Evolutionary conservation across 2,888 invertebrate species (phyloP).

Genomic region (Zaprionus obscuricornis): DNA sequence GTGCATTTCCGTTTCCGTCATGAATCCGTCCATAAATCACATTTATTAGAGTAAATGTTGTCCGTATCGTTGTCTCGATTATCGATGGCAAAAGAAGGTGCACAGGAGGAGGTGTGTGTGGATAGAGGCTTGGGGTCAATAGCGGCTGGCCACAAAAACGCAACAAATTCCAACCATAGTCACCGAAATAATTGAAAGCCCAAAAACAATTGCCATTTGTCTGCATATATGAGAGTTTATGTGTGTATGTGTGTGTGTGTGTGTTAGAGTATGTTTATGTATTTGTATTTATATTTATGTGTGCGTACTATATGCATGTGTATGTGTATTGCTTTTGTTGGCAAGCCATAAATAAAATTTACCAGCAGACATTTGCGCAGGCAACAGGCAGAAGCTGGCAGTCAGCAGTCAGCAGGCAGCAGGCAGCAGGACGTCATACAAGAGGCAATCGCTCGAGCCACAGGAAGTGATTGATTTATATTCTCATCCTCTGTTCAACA

Average conservation of each 20-base stretch:
- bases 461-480: slow-evolving; percentile 76
- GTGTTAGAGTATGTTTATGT: slow-evolving; percentile 1
- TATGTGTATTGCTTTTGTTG: slow-evolving; percentile 19
- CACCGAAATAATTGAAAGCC: slow-evolving; percentile 54
- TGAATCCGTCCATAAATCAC: slow-evolving; percentile 57
- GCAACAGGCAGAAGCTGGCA: slow-evolving; percentile 14
- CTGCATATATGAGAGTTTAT: not conserved
- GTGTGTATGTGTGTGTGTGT: slow-evolving; percentile 8
- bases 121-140: too few relatives aligned
- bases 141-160: slow-evolving; percentile 21
- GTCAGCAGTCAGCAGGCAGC: slow-evolving; percentile 18
- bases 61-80: slow-evolving; percentile 26
- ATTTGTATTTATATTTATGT: slow-evolving; percentile 1
- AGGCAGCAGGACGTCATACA: slow-evolving; percentile 15
- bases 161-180: slow-evolving; percentile 37
- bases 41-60: slow-evolving; percentile 60
- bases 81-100: slow-evolving; percentile 5
- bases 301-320: not conserved
- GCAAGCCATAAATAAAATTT: slow-evolving; percentile 64
- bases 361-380: slow-evolving; percentile 28
- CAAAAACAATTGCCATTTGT: slow-evolving; percentile 42
- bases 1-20: slow-evolving; percentile 44
- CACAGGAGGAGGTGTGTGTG: not conserved
- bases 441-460: slow-evolving; percentile 51
- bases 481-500: not conserved